phyloP scores from a whole-genome alignment of 2,888 invertebrate species.

The Polietes domitor region DNA sequence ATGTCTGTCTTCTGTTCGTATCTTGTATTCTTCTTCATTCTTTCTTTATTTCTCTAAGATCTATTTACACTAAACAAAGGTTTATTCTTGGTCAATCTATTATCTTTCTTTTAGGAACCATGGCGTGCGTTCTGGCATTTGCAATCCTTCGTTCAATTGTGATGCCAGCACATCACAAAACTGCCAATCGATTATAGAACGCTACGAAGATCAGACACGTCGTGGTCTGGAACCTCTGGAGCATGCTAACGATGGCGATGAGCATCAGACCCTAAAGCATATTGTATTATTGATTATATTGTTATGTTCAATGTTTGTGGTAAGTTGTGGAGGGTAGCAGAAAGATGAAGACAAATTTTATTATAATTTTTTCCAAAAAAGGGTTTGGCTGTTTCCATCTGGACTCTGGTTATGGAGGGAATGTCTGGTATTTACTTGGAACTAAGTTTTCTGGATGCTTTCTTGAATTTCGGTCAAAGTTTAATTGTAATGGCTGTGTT shows the following conservation, averaged over 20 bases:
- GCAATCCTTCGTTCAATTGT: slow-evolving; percentile 82
- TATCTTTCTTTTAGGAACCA: slow-evolving; percentile 66
- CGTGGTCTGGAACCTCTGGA: slow-evolving; percentile 82
- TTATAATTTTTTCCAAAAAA: slow-evolving; percentile 77
- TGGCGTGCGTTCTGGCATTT: slow-evolving; percentile 75
- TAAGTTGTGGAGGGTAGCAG: slow-evolving; percentile 81
- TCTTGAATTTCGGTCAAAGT: slow-evolving; percentile 94
- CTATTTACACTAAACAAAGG: no score
- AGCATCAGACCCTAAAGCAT: slow-evolving; percentile 90
- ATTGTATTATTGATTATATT: slow-evolving; percentile 90
- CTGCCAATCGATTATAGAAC: slow-evolving; percentile 82
- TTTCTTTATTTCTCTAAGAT: no score
- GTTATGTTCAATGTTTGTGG: slow-evolving; percentile 93
- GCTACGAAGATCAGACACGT: slow-evolving; percentile 82
- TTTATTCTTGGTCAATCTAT: no score
- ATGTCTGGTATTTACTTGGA: slow-evolving; percentile 95
- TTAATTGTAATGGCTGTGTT: slow-evolving; percentile 92
- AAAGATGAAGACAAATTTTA: no score
- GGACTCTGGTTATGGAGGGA: slow-evolving; percentile 91
- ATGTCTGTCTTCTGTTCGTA: no score
- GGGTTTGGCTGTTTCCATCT: slow-evolving; percentile 91
- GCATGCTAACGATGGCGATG: slow-evolving; percentile 82
- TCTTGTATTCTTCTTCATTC: no score
- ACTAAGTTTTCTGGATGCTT: slow-evolving; percentile 94
- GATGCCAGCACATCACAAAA: slow-evolving; percentile 81